Evolutionary conservation across 2,797 vertebrate genomes (phyloP).

Genomic region (Mionectes olivaceus): DNA sequence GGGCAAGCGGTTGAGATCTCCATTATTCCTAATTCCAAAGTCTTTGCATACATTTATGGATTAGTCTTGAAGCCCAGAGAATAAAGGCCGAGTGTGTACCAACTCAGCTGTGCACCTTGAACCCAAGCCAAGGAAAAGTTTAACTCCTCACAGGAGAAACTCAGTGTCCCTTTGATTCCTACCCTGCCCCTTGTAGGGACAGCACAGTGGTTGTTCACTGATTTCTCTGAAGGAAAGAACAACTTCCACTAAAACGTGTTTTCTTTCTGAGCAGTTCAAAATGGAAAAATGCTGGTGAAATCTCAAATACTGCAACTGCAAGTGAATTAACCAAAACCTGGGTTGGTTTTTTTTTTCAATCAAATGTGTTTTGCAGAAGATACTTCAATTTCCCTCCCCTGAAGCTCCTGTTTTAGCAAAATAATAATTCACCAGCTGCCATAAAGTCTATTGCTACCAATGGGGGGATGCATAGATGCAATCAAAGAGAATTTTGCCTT

Average conservation of each 20-base stretch:
- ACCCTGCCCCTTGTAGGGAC: neutral
- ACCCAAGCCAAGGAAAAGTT: neutral
- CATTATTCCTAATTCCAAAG: neutral
- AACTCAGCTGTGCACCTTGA: neutral
- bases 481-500: constrained; percentile 13
- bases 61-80: neutral
- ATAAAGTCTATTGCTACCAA: neutral
- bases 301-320: neutral
- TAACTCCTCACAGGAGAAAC: neutral
- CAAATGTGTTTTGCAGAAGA: constrained; percentile 7
- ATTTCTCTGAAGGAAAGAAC: neutral
- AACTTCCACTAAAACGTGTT: neutral
- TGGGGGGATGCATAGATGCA: constrained; percentile 6
- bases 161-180: neutral
- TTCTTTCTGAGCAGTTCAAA: neutral
- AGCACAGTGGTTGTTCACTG: neutral
- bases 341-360: neutral
- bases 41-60: neutral
- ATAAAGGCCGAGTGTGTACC: neutral
- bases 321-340: neutral
- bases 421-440: constrained; percentile 21
- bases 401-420: neutral
- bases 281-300: neutral
- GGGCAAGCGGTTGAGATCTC: neutral
- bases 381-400: neutral